Percentiles rank a stretch among this genome's conserved stretches.
Evolutionary conservation across 2,888 invertebrate species (phyloP).

Genomic region (Leptinotarsa peninsularis): DNA sequence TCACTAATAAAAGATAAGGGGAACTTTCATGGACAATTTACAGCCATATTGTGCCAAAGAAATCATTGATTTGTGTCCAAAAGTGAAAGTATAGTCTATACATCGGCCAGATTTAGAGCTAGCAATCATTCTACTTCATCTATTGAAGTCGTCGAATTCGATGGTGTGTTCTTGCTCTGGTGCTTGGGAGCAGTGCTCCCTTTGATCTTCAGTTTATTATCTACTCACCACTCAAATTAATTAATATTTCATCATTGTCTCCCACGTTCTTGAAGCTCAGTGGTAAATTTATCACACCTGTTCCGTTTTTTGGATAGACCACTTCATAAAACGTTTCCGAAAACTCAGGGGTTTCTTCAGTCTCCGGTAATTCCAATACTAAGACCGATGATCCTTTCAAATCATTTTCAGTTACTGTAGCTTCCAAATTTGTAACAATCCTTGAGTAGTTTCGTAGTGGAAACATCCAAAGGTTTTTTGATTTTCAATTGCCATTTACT

Average conservation of each 20-base stretch:
- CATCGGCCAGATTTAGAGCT: no score
- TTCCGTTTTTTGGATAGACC: constrained; percentile 21
- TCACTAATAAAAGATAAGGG: no score
- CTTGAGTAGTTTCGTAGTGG: not conserved
- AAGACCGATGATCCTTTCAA: constrained; percentile 25
- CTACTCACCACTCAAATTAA: constrained; percentile 30
- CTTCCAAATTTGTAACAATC: constrained; percentile 24
- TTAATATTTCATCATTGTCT: constrained; percentile 10
- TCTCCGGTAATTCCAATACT: constrained; percentile 27
- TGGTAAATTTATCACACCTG: constrained; percentile 18
- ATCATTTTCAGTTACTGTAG: constrained; percentile 3
- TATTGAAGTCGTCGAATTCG: no score
- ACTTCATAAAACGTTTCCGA: constrained; percentile 25
- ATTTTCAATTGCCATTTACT: constrained; percentile 8
- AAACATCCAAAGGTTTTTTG: constrained; percentile 15
- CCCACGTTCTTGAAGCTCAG: constrained; percentile 23
- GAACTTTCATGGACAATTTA: no score
- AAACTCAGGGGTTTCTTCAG: constrained; percentile 22
- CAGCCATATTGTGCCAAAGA: no score
- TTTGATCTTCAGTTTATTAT: not conserved
- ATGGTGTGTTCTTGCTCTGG: no score
- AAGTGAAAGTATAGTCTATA: no score
- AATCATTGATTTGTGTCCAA: no score
- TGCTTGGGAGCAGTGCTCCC: no score
- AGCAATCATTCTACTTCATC: no score